Conservation (phyloP, 2,888 invertebrate species). For the Morpho achilles region DNA sequence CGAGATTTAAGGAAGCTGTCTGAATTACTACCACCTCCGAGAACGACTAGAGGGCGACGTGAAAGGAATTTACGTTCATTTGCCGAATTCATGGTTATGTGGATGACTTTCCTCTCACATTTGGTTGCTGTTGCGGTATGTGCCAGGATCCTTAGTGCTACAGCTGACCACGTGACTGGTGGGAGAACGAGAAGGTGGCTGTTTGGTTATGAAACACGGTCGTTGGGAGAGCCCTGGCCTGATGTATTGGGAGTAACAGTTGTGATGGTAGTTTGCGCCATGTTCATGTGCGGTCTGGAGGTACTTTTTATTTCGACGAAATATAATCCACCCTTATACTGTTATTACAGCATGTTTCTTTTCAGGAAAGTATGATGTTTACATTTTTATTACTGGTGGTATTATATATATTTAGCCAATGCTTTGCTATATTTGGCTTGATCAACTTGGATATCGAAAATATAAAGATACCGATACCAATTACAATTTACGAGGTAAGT, state of each 20-base stretch:
- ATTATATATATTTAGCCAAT: constrained; percentile 69
- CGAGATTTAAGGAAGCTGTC: constrained; percentile 61
- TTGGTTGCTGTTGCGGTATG: constrained; percentile 81
- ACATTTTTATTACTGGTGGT: constrained; percentile 63
- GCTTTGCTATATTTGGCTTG: constrained; percentile 68
- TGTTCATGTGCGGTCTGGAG: constrained; percentile 83
- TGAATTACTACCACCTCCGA: constrained; percentile 59
- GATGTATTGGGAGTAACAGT: constrained; percentile 81
- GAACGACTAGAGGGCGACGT: constrained; percentile 57
- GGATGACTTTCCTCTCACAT: constrained; percentile 80
- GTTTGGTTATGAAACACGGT: constrained; percentile 78
- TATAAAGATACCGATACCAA: constrained; percentile 66
- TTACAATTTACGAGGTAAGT: constrained; percentile 66
- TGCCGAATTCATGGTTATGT: constrained; percentile 78
- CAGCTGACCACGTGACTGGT: constrained; percentile 81
- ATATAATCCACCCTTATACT: too few species aligned
- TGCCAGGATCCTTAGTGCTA: constrained; percentile 80
- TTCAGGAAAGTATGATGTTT: constrained; percentile 74
- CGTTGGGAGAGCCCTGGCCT: constrained; percentile 81
- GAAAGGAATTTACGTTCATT: constrained; percentile 73
- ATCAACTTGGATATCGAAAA: constrained; percentile 69
- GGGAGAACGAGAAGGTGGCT: constrained; percentile 80
- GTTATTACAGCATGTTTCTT: constrained; percentile 25
- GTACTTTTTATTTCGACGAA: constrained; percentile 39
- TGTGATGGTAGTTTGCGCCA: constrained; percentile 78